Base-by-base conservation (phyloP, 2,113 vertebrate species). In the Eretmochelys imbricata region DNA sequence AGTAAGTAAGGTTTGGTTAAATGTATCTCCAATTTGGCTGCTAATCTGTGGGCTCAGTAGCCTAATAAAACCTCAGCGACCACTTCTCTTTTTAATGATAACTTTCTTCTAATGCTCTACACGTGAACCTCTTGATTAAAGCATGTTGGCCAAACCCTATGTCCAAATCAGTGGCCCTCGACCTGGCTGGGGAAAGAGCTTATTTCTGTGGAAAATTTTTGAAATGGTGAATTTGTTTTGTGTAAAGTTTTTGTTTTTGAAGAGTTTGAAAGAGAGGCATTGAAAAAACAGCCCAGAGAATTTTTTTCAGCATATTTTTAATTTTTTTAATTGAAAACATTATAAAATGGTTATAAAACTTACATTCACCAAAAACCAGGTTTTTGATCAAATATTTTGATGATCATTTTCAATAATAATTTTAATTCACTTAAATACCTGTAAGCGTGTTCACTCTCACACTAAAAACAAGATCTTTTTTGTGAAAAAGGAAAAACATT, bases 1-100 rank as follows among this genome's bases (percentile, higher is more conserved):
- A 99, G 99, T 99, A 98, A 96, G 99, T 98, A 0, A 6, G 10
- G 62, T 1, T 31, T 20, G 13, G 2, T n/a, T 17, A 13, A 62
- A 4, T 50, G 49, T 48, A 12, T 48, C 22, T 46, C 35, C 38
- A 80, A 3, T 62, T 57, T 0, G 0, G 79, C 12, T 35, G 50
- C 49, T 10, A 48, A 35, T 22, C 9, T 20, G 79, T 35, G 49
- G 25, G 42, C 42, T 31, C 12, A 17, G 46, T 16, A 29, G 42
- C 12, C 76, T 27, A 14, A 17, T 16, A 49, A 31, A 79, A 49
- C 75, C 6, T 27, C 24, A 29, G 69, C 4, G 24, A 42, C 69
- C 10, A 3, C 20, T 22, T 38, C 20, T 75, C 20, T 75, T 75
- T 75, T 38, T 20, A 69, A n/a, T 72, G 8, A 42, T 24, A n/a